Percentiles rank a stretch among this genome's conserved stretches.
phyloP scores from a whole-genome alignment of 2,888 invertebrate species.

The Netelia inedita region DNA sequence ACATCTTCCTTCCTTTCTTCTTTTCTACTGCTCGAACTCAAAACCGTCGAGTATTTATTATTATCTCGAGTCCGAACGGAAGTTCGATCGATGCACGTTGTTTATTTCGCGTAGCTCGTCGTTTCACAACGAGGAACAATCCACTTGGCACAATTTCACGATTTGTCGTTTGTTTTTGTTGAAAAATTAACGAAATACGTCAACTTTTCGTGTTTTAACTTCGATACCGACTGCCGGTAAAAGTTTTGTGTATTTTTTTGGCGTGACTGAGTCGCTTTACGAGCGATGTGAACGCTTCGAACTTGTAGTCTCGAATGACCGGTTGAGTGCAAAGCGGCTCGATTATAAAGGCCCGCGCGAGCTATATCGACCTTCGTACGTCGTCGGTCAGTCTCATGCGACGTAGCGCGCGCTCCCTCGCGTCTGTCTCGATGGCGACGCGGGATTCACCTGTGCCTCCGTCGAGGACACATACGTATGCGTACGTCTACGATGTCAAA shows the following conservation, averaged over 20 bases:
- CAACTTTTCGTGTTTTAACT: background rate
- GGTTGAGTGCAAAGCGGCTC: slow-evolving; percentile 11
- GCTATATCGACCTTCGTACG: slow-evolving; percentile 54
- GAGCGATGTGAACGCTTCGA: slow-evolving; percentile 50
- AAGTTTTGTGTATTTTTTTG: background rate
- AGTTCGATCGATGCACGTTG: background rate
- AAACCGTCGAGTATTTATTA: background rate
- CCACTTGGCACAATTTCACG: slow-evolving; percentile 17
- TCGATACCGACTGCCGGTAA: background rate
- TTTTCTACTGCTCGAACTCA: background rate
- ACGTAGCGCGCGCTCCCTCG: slow-evolving; percentile 16
- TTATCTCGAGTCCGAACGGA: background rate
- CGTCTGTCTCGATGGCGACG: background rate
- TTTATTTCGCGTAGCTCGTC: background rate
- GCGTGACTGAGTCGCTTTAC: background rate
- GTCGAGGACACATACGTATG: background rate
- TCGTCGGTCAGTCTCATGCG: slow-evolving; percentile 60
- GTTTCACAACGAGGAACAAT: background rate
- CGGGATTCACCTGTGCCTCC: background rate
- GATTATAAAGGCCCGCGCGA: slow-evolving; percentile 58
- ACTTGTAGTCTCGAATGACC: slow-evolving; percentile 63
- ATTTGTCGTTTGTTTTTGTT: background rate
- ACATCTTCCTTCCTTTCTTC: slow-evolving; percentile 85
- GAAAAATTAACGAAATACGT: background rate
- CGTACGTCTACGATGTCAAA: background rate